A percentile compares a stretch with the other conserved stretches of the same genome.
Evolutionary conservation across 1,140 invertebrate genomes (phyloP).

Genomic region (Drosophila ambigua): DNA sequence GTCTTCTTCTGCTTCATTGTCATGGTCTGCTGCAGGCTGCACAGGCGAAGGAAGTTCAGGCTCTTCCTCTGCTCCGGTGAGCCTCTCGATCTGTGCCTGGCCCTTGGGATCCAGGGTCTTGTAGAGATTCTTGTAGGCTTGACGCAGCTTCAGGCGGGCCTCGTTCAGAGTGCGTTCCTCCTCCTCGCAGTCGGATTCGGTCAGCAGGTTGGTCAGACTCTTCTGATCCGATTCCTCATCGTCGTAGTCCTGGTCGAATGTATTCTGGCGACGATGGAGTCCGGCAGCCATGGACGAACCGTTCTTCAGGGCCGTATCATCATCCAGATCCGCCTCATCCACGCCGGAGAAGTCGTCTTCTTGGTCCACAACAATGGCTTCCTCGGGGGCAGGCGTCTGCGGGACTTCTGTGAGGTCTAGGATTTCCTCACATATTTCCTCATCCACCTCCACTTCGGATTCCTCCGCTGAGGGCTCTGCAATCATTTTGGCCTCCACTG

Average conservation of each 20-base stretch:
- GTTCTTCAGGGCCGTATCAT: conserved; percentile 11
- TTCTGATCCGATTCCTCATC: conserved; percentile 68
- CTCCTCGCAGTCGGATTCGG: conserved; percentile 75
- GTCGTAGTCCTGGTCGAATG: conserved; percentile 61
- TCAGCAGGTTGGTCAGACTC: conserved; percentile 72
- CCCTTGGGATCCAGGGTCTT: conserved; percentile 61
- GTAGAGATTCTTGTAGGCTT: conserved; percentile 68
- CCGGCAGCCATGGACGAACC: not conserved
- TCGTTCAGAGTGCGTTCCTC: conserved; percentile 68
- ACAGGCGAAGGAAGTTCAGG: not conserved
- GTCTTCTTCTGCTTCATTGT: conserved; percentile 52
- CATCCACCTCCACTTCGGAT: conserved; percentile 37
- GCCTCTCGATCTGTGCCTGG: conserved; percentile 55
- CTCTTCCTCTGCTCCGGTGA: conserved; percentile 34
- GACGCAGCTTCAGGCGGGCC: conserved; percentile 53
- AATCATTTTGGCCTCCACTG: not conserved
- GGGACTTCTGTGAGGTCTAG: conserved; percentile 53
- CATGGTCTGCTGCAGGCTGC: not conserved
- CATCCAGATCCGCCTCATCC: conserved; percentile 61
- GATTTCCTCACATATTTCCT: conserved; percentile 80
- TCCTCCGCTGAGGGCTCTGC: conserved; percentile 4
- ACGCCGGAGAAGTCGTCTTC: conserved; percentile 70
- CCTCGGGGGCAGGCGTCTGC: not conserved
- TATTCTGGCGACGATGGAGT: conserved; percentile 51
- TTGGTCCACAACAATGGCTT: conserved; percentile 1